Conservation (phyloP, 1,140 invertebrate genomes). For the Thaumetopoea pityocampa region DNA sequence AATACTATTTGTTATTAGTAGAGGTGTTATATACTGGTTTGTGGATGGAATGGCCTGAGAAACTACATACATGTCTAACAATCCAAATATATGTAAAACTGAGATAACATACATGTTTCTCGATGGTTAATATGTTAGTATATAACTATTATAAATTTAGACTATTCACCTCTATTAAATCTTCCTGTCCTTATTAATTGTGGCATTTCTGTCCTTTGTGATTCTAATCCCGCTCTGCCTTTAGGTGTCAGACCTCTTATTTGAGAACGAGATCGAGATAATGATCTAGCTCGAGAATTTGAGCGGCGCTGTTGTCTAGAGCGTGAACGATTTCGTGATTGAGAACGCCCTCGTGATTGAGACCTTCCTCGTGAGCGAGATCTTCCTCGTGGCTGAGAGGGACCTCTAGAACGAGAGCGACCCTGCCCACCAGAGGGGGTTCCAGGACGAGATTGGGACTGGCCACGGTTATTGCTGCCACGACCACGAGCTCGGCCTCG, state of each 20-base stretch:
- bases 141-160: no score
- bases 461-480: slow-evolving; percentile 29
- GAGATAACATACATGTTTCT: no score
- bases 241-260: slow-evolving; percentile 52
- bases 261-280: slow-evolving; percentile 47
- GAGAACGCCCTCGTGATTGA: slow-evolving; percentile 24
- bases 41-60: no score
- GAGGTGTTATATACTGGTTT: no score
- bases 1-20: no score
- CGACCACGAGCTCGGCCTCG: slow-evolving; percentile 38
- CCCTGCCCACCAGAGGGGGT: slow-evolving; percentile 30
- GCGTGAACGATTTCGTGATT: slow-evolving; percentile 39
- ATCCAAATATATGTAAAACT: no score
- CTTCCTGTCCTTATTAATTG: slow-evolving; percentile 35
- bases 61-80: no score
- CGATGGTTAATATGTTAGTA: neutral
- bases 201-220: slow-evolving; percentile 42
- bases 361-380: slow-evolving; percentile 39
- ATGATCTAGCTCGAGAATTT: slow-evolving; percentile 42
- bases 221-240: slow-evolving; percentile 55
- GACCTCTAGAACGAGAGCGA: slow-evolving; percentile 25
- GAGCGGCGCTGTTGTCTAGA: slow-evolving; percentile 45
- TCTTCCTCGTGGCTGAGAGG: slow-evolving; percentile 28
- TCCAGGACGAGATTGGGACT: slow-evolving; percentile 24
- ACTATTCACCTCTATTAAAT: slow-evolving; percentile 38